Evolutionary conservation across 2,113 vertebrate genomes (phyloP).

Genomic region (Cyprinodon variegatus): DNA sequence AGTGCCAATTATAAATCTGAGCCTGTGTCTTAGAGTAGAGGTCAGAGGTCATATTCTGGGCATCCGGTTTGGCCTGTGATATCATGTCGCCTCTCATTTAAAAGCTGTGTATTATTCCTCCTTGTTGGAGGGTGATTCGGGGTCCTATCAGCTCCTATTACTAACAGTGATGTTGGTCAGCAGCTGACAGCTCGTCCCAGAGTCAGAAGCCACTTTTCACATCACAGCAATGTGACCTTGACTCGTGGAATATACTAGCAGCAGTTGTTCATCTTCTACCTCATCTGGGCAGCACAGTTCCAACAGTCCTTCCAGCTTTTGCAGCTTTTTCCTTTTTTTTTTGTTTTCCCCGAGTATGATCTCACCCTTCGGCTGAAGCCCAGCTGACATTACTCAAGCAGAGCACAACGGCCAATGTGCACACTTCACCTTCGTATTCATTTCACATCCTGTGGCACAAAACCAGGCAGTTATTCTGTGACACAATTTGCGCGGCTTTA

Average conservation of each 20-base stretch:
- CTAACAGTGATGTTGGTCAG: constrained; percentile 64
- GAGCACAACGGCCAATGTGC: constrained; percentile 63
- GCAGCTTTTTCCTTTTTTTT: constrained; percentile 47
- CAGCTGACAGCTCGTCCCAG: constrained; percentile 47
- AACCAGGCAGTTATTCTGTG: constrained; percentile 56
- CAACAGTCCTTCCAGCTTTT: constrained; percentile 50
- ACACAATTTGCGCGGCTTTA: constrained; percentile 59
- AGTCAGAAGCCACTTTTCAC: constrained; percentile 62
- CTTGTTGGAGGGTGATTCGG: constrained; percentile 41
- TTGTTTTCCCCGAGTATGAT: constrained; percentile 59
- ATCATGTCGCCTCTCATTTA: constrained; percentile 39
- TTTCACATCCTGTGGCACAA: constrained; percentile 64
- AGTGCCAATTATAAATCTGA: constrained; percentile 66
- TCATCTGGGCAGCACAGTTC: constrained; percentile 51
- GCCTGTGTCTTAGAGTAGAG: constrained; percentile 25
- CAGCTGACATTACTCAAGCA: constrained; percentile 72
- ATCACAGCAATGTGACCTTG: constrained; percentile 61
- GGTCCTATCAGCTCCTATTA: constrained; percentile 63
- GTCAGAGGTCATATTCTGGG: constrained; percentile 46
- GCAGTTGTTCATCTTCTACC: constrained; percentile 59
- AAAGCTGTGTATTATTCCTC: constrained; percentile 25
- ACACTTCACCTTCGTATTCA: constrained; percentile 67
- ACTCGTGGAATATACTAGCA: constrained; percentile 53
- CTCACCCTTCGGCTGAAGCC: constrained; percentile 61
- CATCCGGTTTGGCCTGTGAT: constrained; percentile 37